Evolutionary conservation across 2,113 vertebrate genomes (phyloP), one percentile per base, ranked within the genome.

Genomic region (Patagioenas fasciata): DNA sequence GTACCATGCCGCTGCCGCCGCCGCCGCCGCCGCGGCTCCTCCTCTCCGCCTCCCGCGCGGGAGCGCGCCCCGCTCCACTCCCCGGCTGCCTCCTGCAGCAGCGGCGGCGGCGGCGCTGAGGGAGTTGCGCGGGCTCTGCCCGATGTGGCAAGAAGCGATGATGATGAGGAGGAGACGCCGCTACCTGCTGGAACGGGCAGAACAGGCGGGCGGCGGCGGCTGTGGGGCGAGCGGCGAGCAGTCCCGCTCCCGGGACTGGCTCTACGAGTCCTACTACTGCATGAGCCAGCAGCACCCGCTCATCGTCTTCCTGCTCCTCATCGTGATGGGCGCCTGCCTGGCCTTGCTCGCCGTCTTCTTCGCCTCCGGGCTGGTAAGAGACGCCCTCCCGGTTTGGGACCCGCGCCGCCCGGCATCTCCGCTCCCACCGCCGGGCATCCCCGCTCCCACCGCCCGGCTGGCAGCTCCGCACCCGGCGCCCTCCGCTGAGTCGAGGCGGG

Each of bases 281-380:
- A 99, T 99, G 99, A 99, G 99, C 99, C 99, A 99, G 98, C 99
- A 99, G 98, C 99, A 99, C 98, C 99, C 99, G 80, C 98, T 99
- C 83, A 99, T 99, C 97, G 99, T 99, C 93, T 99, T 99, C 96
- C 97, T 99, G 98, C 98, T 99, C 94, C 98, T 99, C 95, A 99
- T 99, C 97, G 99, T 99, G 94, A 99, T 99, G 98, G 99, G 99
- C 97, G 98, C 99, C 96, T 99, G 99, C 97, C 97, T 99, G 94
- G 99, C 99, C 95, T 98, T 99, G 89, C 98, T 99, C 72, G 98
- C 98, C 88, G 99, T 99, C 91, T 99, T 99, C 98, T 99, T 99
- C 98, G 99, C 99, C 97, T 99, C 99, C 58, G 99, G 99, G 96
- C 98, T 99, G 99, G 99, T 99, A 98, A 99, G 99, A 97, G 88